Conservation (phyloP, 2,888 invertebrate species). For the Agriopis marginaria region DNA sequence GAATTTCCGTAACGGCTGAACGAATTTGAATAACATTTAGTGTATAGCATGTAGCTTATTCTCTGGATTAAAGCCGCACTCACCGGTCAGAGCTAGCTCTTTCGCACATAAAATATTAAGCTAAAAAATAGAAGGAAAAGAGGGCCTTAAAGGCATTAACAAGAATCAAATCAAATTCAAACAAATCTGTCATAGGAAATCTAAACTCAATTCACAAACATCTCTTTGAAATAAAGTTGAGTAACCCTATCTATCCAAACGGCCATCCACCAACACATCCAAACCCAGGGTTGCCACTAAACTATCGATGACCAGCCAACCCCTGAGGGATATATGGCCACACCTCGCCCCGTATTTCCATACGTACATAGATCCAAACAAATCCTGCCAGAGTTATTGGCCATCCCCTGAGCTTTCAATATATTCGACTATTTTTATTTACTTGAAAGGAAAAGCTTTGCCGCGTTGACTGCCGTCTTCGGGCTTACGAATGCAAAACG, state of each 20-base stretch:
- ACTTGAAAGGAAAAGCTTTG: constrained; percentile 70
- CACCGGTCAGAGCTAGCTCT: too few relatives aligned
- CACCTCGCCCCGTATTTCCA: constrained; percentile 68
- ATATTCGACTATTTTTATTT: constrained; percentile 82
- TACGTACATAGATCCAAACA: constrained; percentile 75
- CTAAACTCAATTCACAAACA: constrained; percentile 1
- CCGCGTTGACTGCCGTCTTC: constrained; percentile 60
- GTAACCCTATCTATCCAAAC: constrained; percentile 32
- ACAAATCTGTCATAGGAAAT: background rate
- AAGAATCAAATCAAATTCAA: background rate
- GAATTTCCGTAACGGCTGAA: too few relatives aligned
- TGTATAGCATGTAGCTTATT: too few relatives aligned
- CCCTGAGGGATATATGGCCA: constrained; percentile 56
- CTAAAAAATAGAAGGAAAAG: too few relatives aligned
- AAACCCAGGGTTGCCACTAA: constrained; percentile 53
- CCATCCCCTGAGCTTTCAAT: constrained; percentile 78
- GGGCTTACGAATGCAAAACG: constrained; percentile 66
- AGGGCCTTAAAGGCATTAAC: too few relatives aligned
- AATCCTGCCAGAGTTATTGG: constrained; percentile 79
- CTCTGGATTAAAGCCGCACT: too few relatives aligned
- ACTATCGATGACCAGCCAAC: constrained; percentile 60
- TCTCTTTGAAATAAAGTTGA: constrained; percentile 12
- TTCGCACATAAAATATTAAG: too few relatives aligned
- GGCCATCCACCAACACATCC: constrained; percentile 35
- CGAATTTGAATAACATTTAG: too few relatives aligned